Conservation (phyloP, 2,888 invertebrate genomes). For the Tipula confusa region DNA sequence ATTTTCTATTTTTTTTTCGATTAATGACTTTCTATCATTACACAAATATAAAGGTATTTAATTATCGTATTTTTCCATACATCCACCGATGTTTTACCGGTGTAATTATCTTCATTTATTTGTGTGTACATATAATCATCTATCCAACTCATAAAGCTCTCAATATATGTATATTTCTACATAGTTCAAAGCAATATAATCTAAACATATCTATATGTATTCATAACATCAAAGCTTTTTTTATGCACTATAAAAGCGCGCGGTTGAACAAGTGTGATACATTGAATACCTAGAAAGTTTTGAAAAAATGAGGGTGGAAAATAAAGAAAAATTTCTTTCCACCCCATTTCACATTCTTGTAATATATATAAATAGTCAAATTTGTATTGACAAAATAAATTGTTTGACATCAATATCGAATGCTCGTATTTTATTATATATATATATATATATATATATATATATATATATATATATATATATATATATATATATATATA, state of each 20-base stretch:
- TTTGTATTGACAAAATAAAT: conserved; percentile 3
- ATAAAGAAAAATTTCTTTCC: not conserved
- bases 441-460: not conserved
- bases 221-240: not conserved
- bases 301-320: not conserved
- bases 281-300: not conserved
- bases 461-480: not conserved
- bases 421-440: no score
- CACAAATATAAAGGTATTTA: not conserved
- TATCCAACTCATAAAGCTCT: not conserved
- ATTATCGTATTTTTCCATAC: not conserved
- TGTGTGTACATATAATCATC: not conserved
- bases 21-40: not conserved
- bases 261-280: not conserved
- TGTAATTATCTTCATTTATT: not conserved
- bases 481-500: not conserved
- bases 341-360: not conserved
- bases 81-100: not conserved
- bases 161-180: not conserved
- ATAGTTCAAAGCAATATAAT: not conserved
- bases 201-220: not conserved
- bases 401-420: not conserved
- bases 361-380: not conserved
- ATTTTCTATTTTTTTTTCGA: not conserved
- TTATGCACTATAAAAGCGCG: not conserved